Evolutionary conservation across 92 coral and sea anemone genomes (phyloP).

Genomic region (Meandrina meandrites): DNA sequence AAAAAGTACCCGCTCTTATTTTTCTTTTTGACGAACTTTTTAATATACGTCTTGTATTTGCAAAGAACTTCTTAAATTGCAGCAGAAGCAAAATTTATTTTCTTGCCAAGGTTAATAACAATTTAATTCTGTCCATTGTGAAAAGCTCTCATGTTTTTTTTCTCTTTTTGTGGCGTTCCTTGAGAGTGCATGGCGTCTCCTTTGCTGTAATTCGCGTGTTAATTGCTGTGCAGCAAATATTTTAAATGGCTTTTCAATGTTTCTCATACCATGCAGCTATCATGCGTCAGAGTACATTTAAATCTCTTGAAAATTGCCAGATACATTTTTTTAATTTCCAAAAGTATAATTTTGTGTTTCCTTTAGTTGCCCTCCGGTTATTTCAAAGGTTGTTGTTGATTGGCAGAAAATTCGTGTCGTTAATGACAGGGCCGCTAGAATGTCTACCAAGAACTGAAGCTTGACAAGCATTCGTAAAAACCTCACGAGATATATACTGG

Average conservation of each 20-base stretch:
- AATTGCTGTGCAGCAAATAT: neutral
- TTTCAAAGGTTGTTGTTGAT: neutral
- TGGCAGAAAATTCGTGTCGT: slow-evolving; percentile 8
- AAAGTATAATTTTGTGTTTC: slow-evolving; percentile 14
- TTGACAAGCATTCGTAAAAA: neutral
- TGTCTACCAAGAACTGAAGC: neutral
- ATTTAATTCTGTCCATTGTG: neutral
- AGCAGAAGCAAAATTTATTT: neutral
- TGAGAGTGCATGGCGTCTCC: neutral
- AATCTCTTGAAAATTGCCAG: neutral
- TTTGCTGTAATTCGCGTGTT: neutral
- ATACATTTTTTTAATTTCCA: slow-evolving; percentile 3
- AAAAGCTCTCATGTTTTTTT: neutral
- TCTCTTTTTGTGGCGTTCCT: slow-evolving; percentile 4
- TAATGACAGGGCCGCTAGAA: neutral
- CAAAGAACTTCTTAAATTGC: neutral
- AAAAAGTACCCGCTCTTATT: neutral
- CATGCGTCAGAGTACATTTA: slow-evolving; percentile 3
- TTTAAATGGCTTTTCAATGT: slow-evolving; percentile 10
- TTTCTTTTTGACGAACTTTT: neutral
- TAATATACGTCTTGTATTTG: neutral
- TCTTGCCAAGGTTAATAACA: neutral
- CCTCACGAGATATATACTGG: slow-evolving; percentile 17
- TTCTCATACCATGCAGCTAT: slow-evolving; percentile 8
- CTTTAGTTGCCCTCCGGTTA: slow-evolving; percentile 20